These are phyloP conservation scores for Sinocyclocheilus anophthalmus DNA, from an alignment of 2,113 vertebrate genomes.

Conservation along the genomic window DNA sequence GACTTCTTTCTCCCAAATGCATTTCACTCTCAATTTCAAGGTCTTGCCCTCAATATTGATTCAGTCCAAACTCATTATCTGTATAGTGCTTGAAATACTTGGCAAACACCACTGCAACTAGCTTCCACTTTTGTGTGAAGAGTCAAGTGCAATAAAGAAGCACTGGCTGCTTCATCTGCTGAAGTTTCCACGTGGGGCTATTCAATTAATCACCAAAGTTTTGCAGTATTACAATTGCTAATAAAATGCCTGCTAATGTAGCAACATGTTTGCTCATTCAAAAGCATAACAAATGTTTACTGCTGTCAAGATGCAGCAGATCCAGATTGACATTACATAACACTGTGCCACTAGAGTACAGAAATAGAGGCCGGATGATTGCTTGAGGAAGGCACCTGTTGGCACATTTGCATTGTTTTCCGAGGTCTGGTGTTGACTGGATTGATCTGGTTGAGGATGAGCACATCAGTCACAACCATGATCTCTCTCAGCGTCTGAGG, in stretches of 20 bases:
- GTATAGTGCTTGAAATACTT: conserved; percentile 21
- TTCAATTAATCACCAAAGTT: neutral
- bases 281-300: neutral
- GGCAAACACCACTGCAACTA: neutral
- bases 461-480: neutral
- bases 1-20: neutral
- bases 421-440: neutral
- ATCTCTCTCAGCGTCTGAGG: neutral
- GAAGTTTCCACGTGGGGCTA: neutral
- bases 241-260: neutral
- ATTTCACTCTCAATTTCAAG: conserved; percentile 38
- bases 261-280: neutral
- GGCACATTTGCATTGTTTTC: conserved; percentile 13
- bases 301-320: neutral
- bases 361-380: neutral
- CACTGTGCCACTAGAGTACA: neutral
- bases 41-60: conserved; percentile 1
- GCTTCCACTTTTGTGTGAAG: conserved; percentile 5
- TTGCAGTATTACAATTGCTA: neutral
- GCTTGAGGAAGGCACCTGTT: conserved; percentile 20
- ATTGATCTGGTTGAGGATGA: conserved; percentile 10
- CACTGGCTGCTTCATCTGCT: neutral
- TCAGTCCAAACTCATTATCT: neutral
- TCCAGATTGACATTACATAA: conserved; percentile 4
- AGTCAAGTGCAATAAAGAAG: neutral